Conservation (phyloP, 2,888 invertebrate genomes). For the Charanyca ferruginea region DNA sequence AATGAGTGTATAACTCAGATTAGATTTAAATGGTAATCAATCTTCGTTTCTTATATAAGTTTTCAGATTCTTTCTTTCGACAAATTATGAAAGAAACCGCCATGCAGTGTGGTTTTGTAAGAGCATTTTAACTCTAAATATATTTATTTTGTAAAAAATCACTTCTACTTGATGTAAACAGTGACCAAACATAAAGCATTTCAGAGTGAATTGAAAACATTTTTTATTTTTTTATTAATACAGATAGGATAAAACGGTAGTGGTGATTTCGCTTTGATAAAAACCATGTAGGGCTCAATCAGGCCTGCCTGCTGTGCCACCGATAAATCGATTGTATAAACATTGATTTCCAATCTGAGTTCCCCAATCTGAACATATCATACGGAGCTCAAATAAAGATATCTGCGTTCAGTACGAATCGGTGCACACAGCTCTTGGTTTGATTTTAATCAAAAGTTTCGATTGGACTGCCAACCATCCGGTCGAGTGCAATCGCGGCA, state of each 20-base stretch:
- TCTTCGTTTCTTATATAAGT: conserved; percentile 68
- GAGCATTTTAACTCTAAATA: background rate
- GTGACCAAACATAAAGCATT: conserved; percentile 7
- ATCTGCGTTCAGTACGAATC: conserved; percentile 81
- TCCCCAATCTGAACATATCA: conserved; percentile 83
- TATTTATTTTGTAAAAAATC: background rate
- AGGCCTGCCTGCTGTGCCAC: conserved; percentile 39
- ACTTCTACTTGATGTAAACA: background rate
- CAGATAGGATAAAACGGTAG: background rate
- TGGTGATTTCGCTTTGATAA: conserved; percentile 44
- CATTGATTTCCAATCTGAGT: conserved; percentile 78
- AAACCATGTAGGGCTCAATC: conserved; percentile 63
- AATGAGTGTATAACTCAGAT: conserved; percentile 68
- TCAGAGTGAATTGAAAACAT: background rate
- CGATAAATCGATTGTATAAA: conserved; percentile 83
- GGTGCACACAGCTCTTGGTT: conserved; percentile 80
- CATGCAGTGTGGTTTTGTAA: background rate
- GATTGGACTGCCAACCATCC: conserved; percentile 85
- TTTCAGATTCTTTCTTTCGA: conserved; percentile 70
- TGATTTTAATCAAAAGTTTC: conserved; percentile 91
- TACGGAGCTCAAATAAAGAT: conserved; percentile 88
- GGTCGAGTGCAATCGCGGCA: conserved; percentile 80
- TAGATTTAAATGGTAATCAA: conserved; percentile 71
- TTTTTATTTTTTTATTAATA: conserved; percentile 13
- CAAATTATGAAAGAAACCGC: conserved; percentile 45